Conservation (phyloP, 2,888 invertebrate species). For the Calameuta pallipes region DNA sequence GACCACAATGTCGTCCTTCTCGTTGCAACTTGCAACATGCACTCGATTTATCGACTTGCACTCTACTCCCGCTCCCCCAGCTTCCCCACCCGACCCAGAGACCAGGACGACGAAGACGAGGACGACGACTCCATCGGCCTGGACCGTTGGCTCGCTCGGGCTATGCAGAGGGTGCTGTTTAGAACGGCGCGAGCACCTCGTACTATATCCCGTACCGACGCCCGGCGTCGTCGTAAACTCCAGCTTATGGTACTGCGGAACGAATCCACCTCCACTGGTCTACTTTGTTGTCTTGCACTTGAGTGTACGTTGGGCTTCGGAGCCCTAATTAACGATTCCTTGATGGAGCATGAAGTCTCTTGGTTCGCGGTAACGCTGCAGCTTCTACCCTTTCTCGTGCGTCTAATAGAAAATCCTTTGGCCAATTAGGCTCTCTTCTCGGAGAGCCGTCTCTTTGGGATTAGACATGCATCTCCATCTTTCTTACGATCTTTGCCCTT, state of each 20-base stretch:
- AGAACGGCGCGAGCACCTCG: too few relatives aligned
- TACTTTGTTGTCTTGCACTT: not conserved
- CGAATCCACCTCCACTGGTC: conserved; percentile 4
- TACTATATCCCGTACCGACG: not conserved
- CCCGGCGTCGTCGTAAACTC: conserved; percentile 18
- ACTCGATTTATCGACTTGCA: conserved; percentile 5
- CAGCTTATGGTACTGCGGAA: conserved; percentile 20
- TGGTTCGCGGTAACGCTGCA: too few relatives aligned
- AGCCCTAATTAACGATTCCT: conserved; percentile 36
- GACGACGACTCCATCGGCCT: too few relatives aligned
- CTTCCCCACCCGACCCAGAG: not conserved
- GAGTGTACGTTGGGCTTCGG: conserved; percentile 16
- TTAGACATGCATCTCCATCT: too few relatives aligned
- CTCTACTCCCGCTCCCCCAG: not conserved
- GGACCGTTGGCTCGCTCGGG: too few relatives aligned
- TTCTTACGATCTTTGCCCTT: too few relatives aligned
- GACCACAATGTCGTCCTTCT: not conserved
- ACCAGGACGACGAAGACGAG: too few relatives aligned
- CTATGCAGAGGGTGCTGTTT: too few relatives aligned
- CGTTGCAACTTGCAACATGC: not conserved
- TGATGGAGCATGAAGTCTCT: conserved; percentile 12
- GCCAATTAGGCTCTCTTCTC: too few relatives aligned
- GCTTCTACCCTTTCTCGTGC: too few relatives aligned
- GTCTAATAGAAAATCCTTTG: too few relatives aligned
- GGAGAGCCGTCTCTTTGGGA: too few relatives aligned